Evolutionary conservation across 2,888 invertebrate genomes (phyloP).

Genomic region (Chloromyia formosa): DNA sequence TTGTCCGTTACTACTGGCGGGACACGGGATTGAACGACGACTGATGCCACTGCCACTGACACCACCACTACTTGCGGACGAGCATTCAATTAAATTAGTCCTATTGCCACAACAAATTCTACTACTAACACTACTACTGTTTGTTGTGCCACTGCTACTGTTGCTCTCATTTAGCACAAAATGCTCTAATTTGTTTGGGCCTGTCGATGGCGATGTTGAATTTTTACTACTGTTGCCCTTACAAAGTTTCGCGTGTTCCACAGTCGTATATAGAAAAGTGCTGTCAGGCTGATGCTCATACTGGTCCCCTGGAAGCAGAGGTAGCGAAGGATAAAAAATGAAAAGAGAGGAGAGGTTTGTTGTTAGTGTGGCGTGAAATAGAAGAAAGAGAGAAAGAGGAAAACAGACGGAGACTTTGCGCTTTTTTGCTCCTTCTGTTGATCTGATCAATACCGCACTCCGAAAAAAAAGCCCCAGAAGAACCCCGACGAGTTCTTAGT

Average conservation of each 20-base stretch:
- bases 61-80: too few species aligned
- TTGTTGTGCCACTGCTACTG: not conserved
- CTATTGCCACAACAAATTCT: constrained; percentile 45
- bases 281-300: constrained; percentile 52
- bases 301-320: constrained; percentile 52
- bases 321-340: constrained; percentile 31
- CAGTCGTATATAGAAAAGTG: constrained; percentile 52
- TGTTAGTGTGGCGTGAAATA: too few species aligned
- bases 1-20: not conserved
- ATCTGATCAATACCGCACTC: too few species aligned
- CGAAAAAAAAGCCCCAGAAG: too few species aligned
- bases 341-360: not conserved
- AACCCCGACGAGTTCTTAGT: too few species aligned
- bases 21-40: not conserved
- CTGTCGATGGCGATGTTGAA: constrained; percentile 54
- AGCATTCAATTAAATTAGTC: constrained; percentile 31
- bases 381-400: too few species aligned
- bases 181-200: constrained; percentile 44
- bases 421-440: too few species aligned
- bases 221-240: constrained; percentile 53
- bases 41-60: constrained; percentile 33
- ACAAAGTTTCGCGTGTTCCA: constrained; percentile 21
- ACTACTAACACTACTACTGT: constrained; percentile 30
- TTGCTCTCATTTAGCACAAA: not conserved
- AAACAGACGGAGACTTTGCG: too few species aligned